Conservation (phyloP, 2,888 invertebrate species). For the Meganola albula region DNA sequence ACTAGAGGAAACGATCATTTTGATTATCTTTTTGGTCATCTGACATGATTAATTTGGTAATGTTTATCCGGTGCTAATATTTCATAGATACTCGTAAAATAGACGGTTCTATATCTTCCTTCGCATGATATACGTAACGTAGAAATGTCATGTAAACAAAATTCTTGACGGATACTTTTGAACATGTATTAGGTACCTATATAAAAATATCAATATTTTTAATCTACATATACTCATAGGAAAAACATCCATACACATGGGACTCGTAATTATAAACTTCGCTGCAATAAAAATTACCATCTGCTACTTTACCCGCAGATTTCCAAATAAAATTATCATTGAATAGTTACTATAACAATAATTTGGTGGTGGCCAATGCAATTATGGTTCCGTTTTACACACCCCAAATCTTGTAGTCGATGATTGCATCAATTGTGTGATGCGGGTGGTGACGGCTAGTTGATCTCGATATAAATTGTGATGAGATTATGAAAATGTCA, state of each 20-base stretch:
- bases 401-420: constrained; percentile 71
- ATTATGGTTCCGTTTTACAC: constrained; percentile 66
- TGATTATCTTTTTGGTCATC: no score
- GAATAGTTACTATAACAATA: constrained; percentile 69
- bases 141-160: no score
- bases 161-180: no score
- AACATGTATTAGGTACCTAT: no score
- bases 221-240: no score
- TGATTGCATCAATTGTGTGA: constrained; percentile 76
- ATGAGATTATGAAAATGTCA: constrained; percentile 57
- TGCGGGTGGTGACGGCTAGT: constrained; percentile 73
- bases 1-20: no score
- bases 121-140: no score
- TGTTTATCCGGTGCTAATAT: no score
- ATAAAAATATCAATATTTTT: no score
- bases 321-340: constrained; percentile 59
- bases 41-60: no score
- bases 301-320: constrained; percentile 54
- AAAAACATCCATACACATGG: constrained; percentile 2
- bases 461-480: constrained; percentile 65
- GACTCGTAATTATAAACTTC: constrained; percentile 18
- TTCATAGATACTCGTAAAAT: no score
- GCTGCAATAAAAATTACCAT: constrained; percentile 35
- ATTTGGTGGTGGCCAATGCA: constrained; percentile 72
- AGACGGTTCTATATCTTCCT: no score